Percentiles rank a stretch among this genome's conserved stretches.
These are phyloP conservation scores for Drosophila pegasa DNA, from an alignment of 2,888 invertebrate genomes.

Conservation along the genomic window DNA sequence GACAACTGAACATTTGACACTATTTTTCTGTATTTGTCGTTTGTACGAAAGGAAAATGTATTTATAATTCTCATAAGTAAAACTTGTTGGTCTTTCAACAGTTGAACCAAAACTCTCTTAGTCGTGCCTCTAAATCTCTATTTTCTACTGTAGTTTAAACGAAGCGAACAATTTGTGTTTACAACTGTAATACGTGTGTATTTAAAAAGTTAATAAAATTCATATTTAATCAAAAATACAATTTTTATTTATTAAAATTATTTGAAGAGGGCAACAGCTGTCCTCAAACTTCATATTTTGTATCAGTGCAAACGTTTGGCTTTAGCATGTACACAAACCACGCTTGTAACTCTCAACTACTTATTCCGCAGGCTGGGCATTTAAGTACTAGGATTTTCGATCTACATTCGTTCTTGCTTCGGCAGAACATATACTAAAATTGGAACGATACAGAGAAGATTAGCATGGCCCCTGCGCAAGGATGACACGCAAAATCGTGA, in stretches of 20 bases:
- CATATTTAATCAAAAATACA: neutral
- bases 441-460: slow-evolving; percentile 97
- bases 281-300: too few relatives aligned
- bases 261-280: too few relatives aligned
- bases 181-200: slow-evolving; percentile 37
- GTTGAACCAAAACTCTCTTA: slow-evolving; percentile 62
- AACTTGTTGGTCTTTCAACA: slow-evolving; percentile 32
- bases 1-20: slow-evolving; percentile 48
- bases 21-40: slow-evolving; percentile 59
- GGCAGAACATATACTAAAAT: slow-evolving; percentile 94
- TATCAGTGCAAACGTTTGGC: too few relatives aligned
- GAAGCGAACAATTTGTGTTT: slow-evolving; percentile 63
- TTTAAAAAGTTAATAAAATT: neutral
- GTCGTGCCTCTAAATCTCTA: slow-evolving; percentile 69
- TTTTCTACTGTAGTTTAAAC: slow-evolving; percentile 57
- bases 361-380: accelerated
- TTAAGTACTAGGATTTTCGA: slow-evolving; percentile 16
- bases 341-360: slow-evolving; percentile 65
- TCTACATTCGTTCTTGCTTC: slow-evolving; percentile 87
- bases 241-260: too few relatives aligned
- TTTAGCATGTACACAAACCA: slow-evolving; percentile 9
- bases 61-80: slow-evolving; percentile 45
- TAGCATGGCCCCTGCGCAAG: slow-evolving; percentile 97
- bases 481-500: slow-evolving; percentile 97
- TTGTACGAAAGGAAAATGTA: slow-evolving; percentile 53